Percentiles rank a stretch among this genome's conserved stretches.
Evolutionary conservation across 2,113 vertebrate genomes (phyloP).

Genomic region (Plecotus auritus): DNA sequence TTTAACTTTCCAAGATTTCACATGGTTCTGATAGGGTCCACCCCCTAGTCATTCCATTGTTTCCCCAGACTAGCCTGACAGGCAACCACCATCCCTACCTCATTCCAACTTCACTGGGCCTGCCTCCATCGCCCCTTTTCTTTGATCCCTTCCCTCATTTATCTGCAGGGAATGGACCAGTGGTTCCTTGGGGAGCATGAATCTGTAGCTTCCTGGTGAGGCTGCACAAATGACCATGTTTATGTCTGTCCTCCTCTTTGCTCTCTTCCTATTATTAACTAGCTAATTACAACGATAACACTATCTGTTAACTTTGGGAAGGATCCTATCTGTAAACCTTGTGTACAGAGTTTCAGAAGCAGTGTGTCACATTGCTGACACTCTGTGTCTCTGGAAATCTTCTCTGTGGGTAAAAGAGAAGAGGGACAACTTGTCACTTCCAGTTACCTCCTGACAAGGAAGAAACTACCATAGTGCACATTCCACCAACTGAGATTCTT

Average conservation of each 20-base stretch:
- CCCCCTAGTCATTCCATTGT: neutral
- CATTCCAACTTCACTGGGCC: neutral
- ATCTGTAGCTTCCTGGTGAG: neutral
- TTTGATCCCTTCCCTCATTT: neutral
- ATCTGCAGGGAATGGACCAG: neutral
- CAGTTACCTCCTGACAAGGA: neutral
- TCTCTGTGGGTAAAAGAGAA: neutral
- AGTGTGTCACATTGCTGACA: neutral
- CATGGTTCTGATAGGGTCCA: neutral
- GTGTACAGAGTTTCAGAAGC: neutral
- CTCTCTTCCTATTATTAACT: neutral
- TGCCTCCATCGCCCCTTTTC: neutral
- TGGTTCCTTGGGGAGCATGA: neutral
- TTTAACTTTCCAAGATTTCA: neutral
- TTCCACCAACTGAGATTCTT: neutral
- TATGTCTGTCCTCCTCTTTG: neutral
- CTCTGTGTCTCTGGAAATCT: neutral
- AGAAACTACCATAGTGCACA: neutral
- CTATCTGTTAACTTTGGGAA: neutral
- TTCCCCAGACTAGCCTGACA: neutral
- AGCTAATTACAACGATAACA: neutral
- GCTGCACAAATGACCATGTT: neutral
- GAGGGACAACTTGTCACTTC: neutral
- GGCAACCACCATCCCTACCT: neutral
- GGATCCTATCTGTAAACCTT: neutral